A percentile compares a stretch with the other conserved stretches of the same genome.
Evolutionary conservation across 2,888 invertebrate genomes (phyloP).

Genomic region (Heteropelma amictum): DNA sequence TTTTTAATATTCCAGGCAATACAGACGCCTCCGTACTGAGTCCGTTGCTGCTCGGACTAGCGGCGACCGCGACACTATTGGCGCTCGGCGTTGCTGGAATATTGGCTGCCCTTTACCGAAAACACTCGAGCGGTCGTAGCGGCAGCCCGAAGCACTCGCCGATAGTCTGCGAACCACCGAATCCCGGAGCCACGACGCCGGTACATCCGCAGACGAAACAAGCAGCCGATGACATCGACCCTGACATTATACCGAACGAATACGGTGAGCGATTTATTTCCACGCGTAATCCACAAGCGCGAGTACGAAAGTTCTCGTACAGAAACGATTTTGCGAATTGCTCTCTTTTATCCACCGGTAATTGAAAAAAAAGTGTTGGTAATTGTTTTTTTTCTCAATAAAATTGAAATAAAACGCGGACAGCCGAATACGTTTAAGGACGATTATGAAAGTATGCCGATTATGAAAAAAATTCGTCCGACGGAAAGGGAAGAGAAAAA

Average conservation of each 20-base stretch:
- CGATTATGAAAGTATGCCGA: too few relatives aligned
- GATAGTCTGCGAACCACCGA: conserved; percentile 74
- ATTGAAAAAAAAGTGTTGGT: too few relatives aligned
- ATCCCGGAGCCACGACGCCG: conserved; percentile 76
- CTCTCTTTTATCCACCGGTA: too few relatives aligned
- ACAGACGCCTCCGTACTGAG: conserved; percentile 79
- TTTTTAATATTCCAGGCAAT: conserved; percentile 66
- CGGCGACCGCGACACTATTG: conserved; percentile 87
- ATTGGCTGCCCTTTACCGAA: conserved; percentile 85
- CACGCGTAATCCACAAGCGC: too few relatives aligned
- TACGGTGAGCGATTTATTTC: conserved; percentile 90
- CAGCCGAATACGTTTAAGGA: too few relatives aligned
- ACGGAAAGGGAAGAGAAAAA: background rate
- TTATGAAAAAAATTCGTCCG: background rate
- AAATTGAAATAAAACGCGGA: too few relatives aligned
- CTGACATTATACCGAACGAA: conserved; percentile 92
- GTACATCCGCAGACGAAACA: conserved; percentile 80
- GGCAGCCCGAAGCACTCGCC: conserved; percentile 75
- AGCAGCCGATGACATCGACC: conserved; percentile 86
- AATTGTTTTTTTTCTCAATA: background rate
- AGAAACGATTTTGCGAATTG: too few relatives aligned
- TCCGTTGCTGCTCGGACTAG: conserved; percentile 87
- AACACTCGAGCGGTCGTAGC: conserved; percentile 70
- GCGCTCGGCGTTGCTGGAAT: conserved; percentile 88
- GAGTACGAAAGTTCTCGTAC: too few relatives aligned